phyloP scores from a whole-genome alignment of 35 echinoderm and acorn worm species.

The Apostichopus californicus region DNA sequence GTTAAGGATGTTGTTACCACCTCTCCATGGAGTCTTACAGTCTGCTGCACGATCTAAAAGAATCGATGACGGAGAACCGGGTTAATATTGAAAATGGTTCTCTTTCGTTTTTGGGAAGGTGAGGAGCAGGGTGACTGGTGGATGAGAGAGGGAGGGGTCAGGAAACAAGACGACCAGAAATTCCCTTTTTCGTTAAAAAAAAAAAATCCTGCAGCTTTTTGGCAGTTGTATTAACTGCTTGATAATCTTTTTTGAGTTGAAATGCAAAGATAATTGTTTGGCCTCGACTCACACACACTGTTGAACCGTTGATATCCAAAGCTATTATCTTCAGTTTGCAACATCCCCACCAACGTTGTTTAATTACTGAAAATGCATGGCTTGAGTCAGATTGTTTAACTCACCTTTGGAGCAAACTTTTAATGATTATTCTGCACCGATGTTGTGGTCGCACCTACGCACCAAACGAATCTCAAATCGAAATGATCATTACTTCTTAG shows the following conservation, averaged over 20 bases:
- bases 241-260: neutral
- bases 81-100: too few species aligned
- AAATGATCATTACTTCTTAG: too few species aligned
- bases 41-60: too few species aligned
- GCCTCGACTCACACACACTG: neutral
- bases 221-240: neutral
- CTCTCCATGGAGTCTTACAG: too few species aligned
- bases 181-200: neutral
- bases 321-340: neutral
- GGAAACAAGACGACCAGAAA: neutral
- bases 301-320: neutral
- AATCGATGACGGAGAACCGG: too few species aligned
- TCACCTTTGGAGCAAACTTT: neutral
- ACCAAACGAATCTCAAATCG: neutral
- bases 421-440: neutral
- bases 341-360: neutral
- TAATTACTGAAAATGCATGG: constrained; percentile 1
- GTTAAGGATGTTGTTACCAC: too few species aligned
- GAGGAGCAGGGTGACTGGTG: too few species aligned
- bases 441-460: neutral
- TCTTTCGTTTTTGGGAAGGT: too few species aligned
- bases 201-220: neutral
- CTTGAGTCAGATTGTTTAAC: neutral
- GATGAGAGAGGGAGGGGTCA: neutral
- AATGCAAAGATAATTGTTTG: neutral